phyloP scores from a whole-genome alignment of 1,140 invertebrate species.

The Delia radicum region DNA sequence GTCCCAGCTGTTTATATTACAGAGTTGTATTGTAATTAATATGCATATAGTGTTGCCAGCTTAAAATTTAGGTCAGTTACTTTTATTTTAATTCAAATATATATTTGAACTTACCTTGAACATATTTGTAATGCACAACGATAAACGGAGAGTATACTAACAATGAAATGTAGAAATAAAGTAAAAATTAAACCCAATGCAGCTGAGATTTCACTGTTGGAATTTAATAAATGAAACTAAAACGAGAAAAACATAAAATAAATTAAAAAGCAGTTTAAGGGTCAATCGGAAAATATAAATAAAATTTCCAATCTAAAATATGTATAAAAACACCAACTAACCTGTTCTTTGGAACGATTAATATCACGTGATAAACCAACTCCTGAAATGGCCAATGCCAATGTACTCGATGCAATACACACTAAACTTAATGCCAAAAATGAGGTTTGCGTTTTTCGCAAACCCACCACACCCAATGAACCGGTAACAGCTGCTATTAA shows the following conservation, averaged over 20 bases:
- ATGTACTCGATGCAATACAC: constrained; percentile 52
- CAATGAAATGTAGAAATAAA: constrained; percentile 49
- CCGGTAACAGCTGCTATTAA: constrained; percentile 49
- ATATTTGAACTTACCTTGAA: constrained; percentile 44
- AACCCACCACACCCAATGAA: constrained; percentile 50
- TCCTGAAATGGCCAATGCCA: constrained; percentile 53
- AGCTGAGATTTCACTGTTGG: constrained; percentile 47
- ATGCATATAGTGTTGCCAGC: no score
- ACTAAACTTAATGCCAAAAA: constrained; percentile 52
- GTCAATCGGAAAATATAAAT: no score
- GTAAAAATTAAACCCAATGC: constrained; percentile 49
- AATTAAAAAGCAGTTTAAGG: no score
- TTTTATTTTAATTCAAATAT: neutral
- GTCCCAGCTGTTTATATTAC: no score
- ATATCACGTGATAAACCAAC: constrained; percentile 50
- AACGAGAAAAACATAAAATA: constrained; percentile 1
- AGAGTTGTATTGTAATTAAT: no score
- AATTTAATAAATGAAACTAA: constrained; percentile 44
- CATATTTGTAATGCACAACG: constrained; percentile 50
- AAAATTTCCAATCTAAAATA: no score
- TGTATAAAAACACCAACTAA: no score
- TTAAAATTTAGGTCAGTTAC: neutral
- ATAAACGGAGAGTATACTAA: constrained; percentile 53
- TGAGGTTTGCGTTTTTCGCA: constrained; percentile 50
- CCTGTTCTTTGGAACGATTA: constrained; percentile 47